Percentiles rank a stretch among this genome's conserved stretches.
Conservation (phyloP, 2,888 invertebrate species). For the Cantharis nigra region DNA sequence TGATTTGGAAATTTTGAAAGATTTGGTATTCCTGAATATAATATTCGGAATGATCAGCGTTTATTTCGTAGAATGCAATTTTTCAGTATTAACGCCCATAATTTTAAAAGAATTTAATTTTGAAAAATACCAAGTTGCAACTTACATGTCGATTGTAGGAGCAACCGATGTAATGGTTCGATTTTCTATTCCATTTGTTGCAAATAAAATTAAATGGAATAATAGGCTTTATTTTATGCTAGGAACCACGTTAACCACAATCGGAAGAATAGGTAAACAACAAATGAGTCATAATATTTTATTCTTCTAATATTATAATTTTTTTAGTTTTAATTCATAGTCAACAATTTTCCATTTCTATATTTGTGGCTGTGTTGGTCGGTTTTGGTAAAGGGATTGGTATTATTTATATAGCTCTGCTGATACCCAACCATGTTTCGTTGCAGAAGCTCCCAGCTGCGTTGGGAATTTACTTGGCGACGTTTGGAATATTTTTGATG, state of each 20-base stretch:
- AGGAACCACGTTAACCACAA: slow-evolving; percentile 69
- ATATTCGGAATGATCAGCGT: slow-evolving; percentile 74
- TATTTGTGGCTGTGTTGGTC: slow-evolving; percentile 66
- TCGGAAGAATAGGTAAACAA: slow-evolving; percentile 66
- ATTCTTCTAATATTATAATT: not conserved
- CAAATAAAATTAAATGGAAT: slow-evolving; percentile 71
- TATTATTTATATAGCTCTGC: slow-evolving; percentile 75
- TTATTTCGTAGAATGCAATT: slow-evolving; percentile 73
- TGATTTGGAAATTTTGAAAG: slow-evolving; percentile 71
- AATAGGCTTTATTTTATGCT: slow-evolving; percentile 73
- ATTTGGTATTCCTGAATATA: slow-evolving; percentile 70
- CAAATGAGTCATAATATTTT: not conserved
- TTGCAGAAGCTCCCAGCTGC: slow-evolving; percentile 72
- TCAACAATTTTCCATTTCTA: slow-evolving; percentile 60
- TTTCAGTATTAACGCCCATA: slow-evolving; percentile 74
- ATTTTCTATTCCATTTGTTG: slow-evolving; percentile 70
- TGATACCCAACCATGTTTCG: slow-evolving; percentile 73
- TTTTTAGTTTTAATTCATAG: slow-evolving; percentile 64
- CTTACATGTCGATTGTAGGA: slow-evolving; percentile 71
- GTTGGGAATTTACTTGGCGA: slow-evolving; percentile 69
- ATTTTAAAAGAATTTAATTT: slow-evolving; percentile 72
- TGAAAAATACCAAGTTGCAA: slow-evolving; percentile 64
- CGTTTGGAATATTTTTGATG: slow-evolving; percentile 68
- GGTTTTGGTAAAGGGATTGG: slow-evolving; percentile 74
- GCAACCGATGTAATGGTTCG: slow-evolving; percentile 68